A percentile compares a stretch with the other conserved stretches of the same genome.
Evolutionary conservation across 2,113 vertebrate genomes (phyloP).

Genomic region (Lampris megalopsis): DNA sequence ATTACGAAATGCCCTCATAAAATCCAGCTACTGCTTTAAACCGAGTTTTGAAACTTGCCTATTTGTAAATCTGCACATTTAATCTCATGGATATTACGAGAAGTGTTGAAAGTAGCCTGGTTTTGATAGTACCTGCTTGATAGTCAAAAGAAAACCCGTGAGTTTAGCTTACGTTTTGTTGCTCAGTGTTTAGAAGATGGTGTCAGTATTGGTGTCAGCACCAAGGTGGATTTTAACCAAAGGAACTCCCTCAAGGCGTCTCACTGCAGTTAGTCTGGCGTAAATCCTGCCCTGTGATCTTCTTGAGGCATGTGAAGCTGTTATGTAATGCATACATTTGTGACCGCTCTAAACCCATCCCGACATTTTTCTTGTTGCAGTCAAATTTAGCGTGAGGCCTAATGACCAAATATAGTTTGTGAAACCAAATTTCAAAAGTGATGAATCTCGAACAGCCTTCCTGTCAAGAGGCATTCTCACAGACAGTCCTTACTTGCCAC

Average conservation of each 20-base stretch:
- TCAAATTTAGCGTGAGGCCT: neutral
- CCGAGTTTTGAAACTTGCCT: neutral
- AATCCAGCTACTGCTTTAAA: slow-evolving; percentile 4
- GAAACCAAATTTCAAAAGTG: neutral
- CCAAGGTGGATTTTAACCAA: neutral
- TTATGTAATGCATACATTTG: neutral
- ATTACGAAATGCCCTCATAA: slow-evolving; percentile 30
- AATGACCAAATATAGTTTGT: neutral
- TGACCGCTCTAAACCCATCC: neutral
- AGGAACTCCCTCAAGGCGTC: neutral
- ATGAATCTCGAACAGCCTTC: no score
- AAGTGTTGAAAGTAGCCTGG: neutral
- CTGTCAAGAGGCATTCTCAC: neutral
- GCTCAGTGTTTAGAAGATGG: neutral
- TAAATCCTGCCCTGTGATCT: neutral
- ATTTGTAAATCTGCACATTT: slow-evolving; percentile 20
- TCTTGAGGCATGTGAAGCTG: neutral
- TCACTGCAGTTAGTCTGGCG: neutral
- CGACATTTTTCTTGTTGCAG: neutral
- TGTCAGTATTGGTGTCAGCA: neutral
- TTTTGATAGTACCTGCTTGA: neutral
- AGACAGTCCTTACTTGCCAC: slow-evolving; percentile 30
- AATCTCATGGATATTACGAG: neutral
- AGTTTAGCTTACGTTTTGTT: slow-evolving; percentile 17
- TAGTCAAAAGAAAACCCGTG: slow-evolving; percentile 7